Evolutionary conservation across 2,888 invertebrate genomes (phyloP).

Genomic region (Synanthedon tipuliformis): DNA sequence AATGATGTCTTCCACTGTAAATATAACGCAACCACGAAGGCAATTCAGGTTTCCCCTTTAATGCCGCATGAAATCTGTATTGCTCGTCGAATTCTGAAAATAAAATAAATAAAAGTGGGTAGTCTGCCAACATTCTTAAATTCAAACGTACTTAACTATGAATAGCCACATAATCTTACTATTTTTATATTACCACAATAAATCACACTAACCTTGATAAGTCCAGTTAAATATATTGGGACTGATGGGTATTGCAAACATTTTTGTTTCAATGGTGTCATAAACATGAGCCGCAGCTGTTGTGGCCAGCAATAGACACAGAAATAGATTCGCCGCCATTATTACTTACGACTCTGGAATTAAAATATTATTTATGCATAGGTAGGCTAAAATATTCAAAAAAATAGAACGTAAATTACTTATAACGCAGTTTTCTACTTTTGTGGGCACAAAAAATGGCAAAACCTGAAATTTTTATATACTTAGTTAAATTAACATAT

Average conservation of each 20-base stretch:
- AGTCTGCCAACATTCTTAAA: too few relatives aligned
- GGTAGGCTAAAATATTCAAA: too few relatives aligned
- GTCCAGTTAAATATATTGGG: conserved; percentile 87
- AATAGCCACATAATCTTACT: too few relatives aligned
- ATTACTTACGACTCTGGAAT: not conserved
- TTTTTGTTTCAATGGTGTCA: conserved; percentile 70
- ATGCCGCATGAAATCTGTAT: conserved; percentile 79
- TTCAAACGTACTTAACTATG: too few relatives aligned
- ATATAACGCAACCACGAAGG: conserved; percentile 89
- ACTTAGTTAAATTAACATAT: too few relatives aligned
- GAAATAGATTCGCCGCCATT: not conserved
- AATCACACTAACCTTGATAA: conserved; percentile 67
- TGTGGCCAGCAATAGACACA: not conserved
- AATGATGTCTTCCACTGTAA: conserved; percentile 81
- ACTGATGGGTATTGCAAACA: conserved; percentile 82
- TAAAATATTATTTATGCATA: too few relatives aligned
- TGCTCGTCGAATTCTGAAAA: conserved; percentile 67
- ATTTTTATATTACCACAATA: not conserved
- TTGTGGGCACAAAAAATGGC: too few relatives aligned
- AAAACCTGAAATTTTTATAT: too few relatives aligned
- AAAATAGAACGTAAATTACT: too few relatives aligned
- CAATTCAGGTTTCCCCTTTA: conserved; percentile 83
- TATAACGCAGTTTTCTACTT: too few relatives aligned
- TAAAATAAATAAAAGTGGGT: not conserved
- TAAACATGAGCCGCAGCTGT: not conserved